Percentiles rank a stretch among this genome's conserved stretches.
These are phyloP conservation scores for Laspeyria flexula DNA, from an alignment of 2,888 invertebrate species.

Conservation along the genomic window DNA sequence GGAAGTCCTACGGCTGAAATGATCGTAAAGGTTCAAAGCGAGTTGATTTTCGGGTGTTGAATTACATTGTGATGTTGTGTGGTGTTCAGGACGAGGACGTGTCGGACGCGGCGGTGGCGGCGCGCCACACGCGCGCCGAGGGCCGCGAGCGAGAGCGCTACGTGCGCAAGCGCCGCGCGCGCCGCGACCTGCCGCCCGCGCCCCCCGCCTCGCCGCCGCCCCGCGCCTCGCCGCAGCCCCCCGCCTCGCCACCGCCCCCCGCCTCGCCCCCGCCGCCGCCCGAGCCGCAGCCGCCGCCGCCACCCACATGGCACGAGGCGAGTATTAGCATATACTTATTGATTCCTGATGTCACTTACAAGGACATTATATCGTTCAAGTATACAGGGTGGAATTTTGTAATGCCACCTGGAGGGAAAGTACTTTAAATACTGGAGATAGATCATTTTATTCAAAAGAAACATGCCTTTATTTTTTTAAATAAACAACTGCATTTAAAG, in stretches of 20 bases:
- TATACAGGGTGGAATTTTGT: too few species aligned
- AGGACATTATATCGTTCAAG: too few species aligned
- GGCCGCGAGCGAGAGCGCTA: conserved; percentile 93
- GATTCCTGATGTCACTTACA: neutral
- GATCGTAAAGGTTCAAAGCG: too few species aligned
- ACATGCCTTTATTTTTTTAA: too few species aligned
- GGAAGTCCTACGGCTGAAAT: too few species aligned
- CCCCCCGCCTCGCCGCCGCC: conserved; percentile 46
- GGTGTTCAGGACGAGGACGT: conserved; percentile 89
- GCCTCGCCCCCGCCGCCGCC: conserved; percentile 46
- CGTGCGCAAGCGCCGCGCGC: conserved; percentile 65
- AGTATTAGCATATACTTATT: conserved; percentile 36
- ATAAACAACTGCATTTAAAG: too few species aligned
- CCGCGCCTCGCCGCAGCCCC: conserved; percentile 72
- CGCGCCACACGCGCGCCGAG: conserved; percentile 92
- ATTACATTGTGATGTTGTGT: neutral
- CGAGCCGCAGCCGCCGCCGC: conserved; percentile 58
- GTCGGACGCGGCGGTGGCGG: conserved; percentile 89
- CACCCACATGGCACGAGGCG: conserved; percentile 37
- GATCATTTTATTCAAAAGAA: too few species aligned
- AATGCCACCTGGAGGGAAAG: too few species aligned
- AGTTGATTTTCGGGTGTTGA: neutral
- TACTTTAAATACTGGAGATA: too few species aligned
- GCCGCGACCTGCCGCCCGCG: conserved; percentile 21
- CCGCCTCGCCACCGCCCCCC: conserved; percentile 58